phyloP scores from a whole-genome alignment of 1,140 invertebrate genomes.

The Brachionus plicatilis region DNA sequence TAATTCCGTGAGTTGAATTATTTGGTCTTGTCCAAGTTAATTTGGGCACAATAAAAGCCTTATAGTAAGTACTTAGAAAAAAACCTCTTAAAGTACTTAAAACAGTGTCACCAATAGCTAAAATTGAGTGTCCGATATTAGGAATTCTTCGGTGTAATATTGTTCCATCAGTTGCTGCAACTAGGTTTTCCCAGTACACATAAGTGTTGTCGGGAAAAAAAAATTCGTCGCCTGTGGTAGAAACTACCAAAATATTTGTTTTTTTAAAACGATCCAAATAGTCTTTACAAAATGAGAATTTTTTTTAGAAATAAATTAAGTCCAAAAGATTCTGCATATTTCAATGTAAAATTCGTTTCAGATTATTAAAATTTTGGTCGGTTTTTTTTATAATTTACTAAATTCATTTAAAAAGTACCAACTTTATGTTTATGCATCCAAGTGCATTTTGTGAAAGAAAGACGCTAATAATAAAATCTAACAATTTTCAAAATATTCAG shows the following conservation, averaged over 20 bases:
- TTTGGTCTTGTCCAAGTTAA: conserved; percentile 14
- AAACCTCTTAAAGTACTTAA: conserved; percentile 45
- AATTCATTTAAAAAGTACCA: no score
- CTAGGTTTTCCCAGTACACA: conserved; percentile 46
- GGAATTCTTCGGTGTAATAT: conserved; percentile 41
- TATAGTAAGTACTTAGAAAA: conserved; percentile 44
- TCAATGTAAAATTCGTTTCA: no score
- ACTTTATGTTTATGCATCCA: no score
- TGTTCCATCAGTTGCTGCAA: conserved; percentile 42
- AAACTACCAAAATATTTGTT: conserved; percentile 47
- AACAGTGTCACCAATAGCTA: conserved; percentile 45
- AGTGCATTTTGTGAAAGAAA: no score
- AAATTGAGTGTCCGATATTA: conserved; percentile 47
- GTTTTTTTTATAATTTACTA: no score
- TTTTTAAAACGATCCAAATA: conserved; percentile 43
- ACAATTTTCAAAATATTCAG: no score
- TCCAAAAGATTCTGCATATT: no score
- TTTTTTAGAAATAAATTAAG: no score
- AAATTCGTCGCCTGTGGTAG: conserved; percentile 50
- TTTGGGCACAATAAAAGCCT: background rate
- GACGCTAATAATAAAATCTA: no score
- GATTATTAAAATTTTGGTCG: no score
- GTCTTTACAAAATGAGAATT: background rate
- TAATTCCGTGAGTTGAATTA: conserved; percentile 27
- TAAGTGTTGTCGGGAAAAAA: conserved; percentile 50